Evolutionary conservation across 1,140 invertebrate species (phyloP).

Genomic region (Pentalonia nigronervosa): DNA sequence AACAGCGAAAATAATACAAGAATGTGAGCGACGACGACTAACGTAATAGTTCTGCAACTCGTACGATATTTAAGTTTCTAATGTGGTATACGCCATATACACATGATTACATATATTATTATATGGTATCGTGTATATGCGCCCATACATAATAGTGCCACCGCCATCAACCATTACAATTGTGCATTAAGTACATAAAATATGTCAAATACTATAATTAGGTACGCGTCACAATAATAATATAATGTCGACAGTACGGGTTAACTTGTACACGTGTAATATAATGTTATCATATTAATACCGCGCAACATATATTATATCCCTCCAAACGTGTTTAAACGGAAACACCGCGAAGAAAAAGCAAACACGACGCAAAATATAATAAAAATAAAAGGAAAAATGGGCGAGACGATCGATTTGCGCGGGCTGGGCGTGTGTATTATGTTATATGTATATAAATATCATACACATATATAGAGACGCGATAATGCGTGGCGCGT

Average conservation of each 20-base stretch:
- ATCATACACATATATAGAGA: not conserved
- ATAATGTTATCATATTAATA: not conserved
- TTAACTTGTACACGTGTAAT: not conserved
- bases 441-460: too few relatives aligned
- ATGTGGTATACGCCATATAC: not conserved
- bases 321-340: not conserved
- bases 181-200: not conserved
- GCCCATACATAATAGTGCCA: not conserved
- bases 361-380: not conserved
- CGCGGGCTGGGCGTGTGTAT: not conserved
- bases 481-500: not conserved
- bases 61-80: not conserved
- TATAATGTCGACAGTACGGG: not conserved
- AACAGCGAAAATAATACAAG: not conserved
- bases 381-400: not conserved
- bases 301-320: not conserved
- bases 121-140: too few relatives aligned
- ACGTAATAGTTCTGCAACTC: not conserved
- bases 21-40: not conserved
- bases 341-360: not conserved
- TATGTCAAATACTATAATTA: not conserved
- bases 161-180: not conserved
- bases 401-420: not conserved
- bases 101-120: not conserved
- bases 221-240: too few relatives aligned